Base-by-base conservation (phyloP, 1,140 invertebrate species). In the Zaprionus camerounensis region DNA sequence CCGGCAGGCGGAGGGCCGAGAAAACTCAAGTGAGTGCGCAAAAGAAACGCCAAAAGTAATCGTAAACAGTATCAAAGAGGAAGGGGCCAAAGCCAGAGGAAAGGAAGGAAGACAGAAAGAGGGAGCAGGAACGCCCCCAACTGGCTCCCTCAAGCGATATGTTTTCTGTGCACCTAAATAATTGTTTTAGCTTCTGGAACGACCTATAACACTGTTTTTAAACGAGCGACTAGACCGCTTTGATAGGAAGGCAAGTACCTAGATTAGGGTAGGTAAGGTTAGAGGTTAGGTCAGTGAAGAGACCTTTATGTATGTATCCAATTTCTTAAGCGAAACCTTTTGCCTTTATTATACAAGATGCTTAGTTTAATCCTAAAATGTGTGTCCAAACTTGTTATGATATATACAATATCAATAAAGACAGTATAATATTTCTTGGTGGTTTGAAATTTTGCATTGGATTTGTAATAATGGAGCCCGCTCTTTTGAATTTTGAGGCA, bases 1-100 rank as follows among this genome's bases (percentile, higher is more conserved):
- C n/a, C n/a, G n/a, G n/a, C n/a, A 17, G 41, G 41, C 41, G n/a
- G n/a, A 5, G 41, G 55, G 24, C 38, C 44, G 58, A 67, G 38
- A 78, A 78, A 78, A 81, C 65, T 75, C 71, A 75, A 78, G 80
- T 78, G 69, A 68, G 57, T 70, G 57, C 38, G 63, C 74, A 75
- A 78, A 71, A 66, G 74, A 71, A 85, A 78, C 38, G 64, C 17
- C 63, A 68, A 69, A 73, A 72, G 71, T 61, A 61, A 68, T 55
- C 71, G 77, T 76, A 84, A 73, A 83, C 76, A 82, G 58, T 75
- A 69, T 74, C 77, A 64, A 79, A 65, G 4, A 11, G 34, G 51
- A 55, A 13, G 24, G 11, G 34, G 57, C 13, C n/a, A 59, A 11
- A 9, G 17, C 12, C 26, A 28, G 24, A 31, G n/a, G n/a, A n/a